Percentiles rank a stretch among this genome's conserved stretches.
Conservation (phyloP, 2,113 vertebrate genomes). For the Muntiacus muntjak region DNA sequence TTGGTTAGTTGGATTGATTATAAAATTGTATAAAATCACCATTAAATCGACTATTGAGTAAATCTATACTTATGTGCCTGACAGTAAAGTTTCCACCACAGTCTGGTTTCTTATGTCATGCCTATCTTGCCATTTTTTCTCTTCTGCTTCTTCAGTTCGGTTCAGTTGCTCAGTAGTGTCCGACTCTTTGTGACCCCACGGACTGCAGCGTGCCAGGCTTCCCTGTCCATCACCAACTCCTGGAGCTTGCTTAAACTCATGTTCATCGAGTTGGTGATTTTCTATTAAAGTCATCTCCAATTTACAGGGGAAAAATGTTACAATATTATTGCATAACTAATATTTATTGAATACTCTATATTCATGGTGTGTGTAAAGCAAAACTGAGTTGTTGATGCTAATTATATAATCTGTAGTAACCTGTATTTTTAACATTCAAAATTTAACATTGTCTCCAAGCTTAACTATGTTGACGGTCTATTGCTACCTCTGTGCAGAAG, state of each 20-base stretch:
- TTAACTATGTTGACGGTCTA: neutral
- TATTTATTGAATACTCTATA: slow-evolving; percentile 10
- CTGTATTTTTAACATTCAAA: neutral
- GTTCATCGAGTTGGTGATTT: neutral
- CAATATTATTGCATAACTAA: neutral
- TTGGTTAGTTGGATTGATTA: slow-evolving; percentile 19
- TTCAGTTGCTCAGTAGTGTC: neutral
- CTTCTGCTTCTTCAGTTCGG: neutral
- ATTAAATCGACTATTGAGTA: slow-evolving; percentile 43
- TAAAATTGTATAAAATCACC: slow-evolving; percentile 10
- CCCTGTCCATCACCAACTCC: neutral
- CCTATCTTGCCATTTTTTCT: neutral
- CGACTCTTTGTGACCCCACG: neutral
- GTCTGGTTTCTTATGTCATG: neutral
- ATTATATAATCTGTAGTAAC: neutral
- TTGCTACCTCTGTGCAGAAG: neutral
- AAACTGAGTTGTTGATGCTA: neutral
- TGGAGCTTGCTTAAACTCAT: neutral
- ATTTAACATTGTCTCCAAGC: neutral
- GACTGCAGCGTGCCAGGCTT: neutral
- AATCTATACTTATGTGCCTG: neutral
- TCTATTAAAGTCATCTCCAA: neutral
- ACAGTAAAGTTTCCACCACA: neutral
- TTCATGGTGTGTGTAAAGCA: neutral
- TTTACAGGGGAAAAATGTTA: neutral